Conservation (phyloP, 92 coral and sea anemone species). For the Umimayanthus kanabou region DNA sequence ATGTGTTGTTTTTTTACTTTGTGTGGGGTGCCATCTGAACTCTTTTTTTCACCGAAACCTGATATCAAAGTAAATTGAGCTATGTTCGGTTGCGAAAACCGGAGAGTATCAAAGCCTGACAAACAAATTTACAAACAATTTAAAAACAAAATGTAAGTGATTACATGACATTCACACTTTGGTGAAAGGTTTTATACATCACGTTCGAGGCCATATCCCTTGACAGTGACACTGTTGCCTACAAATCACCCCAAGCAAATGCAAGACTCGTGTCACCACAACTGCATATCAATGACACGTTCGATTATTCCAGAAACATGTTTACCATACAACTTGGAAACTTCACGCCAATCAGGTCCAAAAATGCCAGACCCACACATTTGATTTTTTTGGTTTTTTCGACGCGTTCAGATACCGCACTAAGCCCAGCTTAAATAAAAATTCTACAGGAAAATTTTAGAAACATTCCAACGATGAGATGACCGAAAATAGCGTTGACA, state of each 20-base stretch:
- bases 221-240: not conserved
- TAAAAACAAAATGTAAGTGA: constrained; percentile 1
- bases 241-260: not conserved
- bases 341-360: not conserved
- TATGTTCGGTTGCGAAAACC: constrained; percentile 1
- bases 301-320: constrained; percentile 10
- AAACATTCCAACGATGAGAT: constrained; percentile 37
- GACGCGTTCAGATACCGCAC: not conserved
- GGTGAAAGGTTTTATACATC: not conserved
- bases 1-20: not conserved
- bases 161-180: constrained; percentile 7
- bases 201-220: not conserved
- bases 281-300: not conserved
- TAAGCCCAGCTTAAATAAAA: not conserved
- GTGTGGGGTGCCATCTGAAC: not conserved
- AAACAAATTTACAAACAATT: constrained; percentile 18
- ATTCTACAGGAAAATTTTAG: not conserved
- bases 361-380: not conserved
- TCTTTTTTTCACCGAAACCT: not conserved
- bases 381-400: not conserved
- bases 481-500: constrained; percentile 16
- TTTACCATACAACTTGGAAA: constrained; percentile 32
- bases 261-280: not conserved
- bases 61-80: not conserved
- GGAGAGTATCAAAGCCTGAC: not conserved